Conservation (phyloP, 2,113 vertebrate species). For the Anolis carolinensis region DNA sequence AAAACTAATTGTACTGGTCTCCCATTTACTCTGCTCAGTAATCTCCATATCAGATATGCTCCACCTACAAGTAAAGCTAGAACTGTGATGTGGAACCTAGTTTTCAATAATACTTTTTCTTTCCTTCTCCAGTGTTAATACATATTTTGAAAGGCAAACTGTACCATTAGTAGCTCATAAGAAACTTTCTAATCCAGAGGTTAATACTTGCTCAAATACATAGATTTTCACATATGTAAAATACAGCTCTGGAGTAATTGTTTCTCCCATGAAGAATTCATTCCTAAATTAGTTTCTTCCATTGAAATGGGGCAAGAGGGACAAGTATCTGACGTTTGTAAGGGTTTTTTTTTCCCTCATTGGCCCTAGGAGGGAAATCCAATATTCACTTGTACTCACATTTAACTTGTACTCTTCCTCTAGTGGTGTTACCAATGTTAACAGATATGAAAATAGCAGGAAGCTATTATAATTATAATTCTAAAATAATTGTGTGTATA, state of each 20-base stretch:
- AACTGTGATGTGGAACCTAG: slow-evolving; percentile 15
- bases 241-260: background rate
- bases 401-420: background rate
- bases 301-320: slow-evolving; percentile 20
- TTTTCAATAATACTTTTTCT: background rate
- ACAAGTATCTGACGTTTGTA: background rate
- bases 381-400: slow-evolving; percentile 11
- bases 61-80: slow-evolving; percentile 11
- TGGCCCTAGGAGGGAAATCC: slow-evolving; percentile 17
- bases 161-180: slow-evolving; percentile 27
- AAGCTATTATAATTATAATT: slow-evolving; percentile 32
- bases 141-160: slow-evolving; percentile 30
- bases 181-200: slow-evolving; percentile 9
- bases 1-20: slow-evolving; percentile 7
- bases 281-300: background rate
- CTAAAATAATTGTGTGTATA: background rate
- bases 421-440: slow-evolving; percentile 17
- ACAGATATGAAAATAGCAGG: background rate
- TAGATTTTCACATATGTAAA: background rate
- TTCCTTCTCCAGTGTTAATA: slow-evolving; percentile 33
- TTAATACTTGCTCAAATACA: background rate
- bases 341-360: background rate
- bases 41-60: slow-evolving; percentile 16
- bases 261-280: background rate
- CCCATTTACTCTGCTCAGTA: background rate